phyloP scores from a whole-genome alignment of 2,113 vertebrate species.

The Ranitomeya imitator region DNA sequence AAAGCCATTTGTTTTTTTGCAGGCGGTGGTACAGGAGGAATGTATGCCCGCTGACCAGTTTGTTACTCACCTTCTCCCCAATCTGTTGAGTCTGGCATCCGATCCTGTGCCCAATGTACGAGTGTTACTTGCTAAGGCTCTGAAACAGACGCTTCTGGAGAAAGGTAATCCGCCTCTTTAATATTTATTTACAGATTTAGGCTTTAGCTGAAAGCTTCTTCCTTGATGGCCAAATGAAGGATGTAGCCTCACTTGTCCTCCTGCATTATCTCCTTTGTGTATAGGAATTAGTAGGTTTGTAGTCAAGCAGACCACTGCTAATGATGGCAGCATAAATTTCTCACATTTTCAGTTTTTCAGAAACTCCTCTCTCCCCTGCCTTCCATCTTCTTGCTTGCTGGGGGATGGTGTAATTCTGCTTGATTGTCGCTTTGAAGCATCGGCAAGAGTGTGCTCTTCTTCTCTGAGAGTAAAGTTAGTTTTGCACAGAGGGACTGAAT shows the following conservation, averaged over 20 bases:
- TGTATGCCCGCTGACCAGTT: conserved; percentile 85
- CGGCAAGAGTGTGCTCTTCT: no score
- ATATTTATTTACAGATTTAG: neutral
- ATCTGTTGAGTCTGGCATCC: conserved; percentile 81
- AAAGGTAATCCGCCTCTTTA: conserved; percentile 72
- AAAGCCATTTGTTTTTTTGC: neutral
- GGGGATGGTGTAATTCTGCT: no score
- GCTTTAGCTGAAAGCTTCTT: no score
- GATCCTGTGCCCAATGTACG: conserved; percentile 86
- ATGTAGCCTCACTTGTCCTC: neutral
- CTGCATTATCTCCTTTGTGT: neutral
- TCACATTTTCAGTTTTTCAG: no score
- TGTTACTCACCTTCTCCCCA: conserved; percentile 82
- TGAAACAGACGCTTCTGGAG: conserved; percentile 82
- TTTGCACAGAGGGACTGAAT: no score
- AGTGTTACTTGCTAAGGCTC: conserved; percentile 84
- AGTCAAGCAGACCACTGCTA: no score
- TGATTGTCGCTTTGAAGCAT: no score
- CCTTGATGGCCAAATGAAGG: neutral
- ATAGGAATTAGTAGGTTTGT: neutral
- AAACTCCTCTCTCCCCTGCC: no score
- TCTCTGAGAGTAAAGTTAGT: no score
- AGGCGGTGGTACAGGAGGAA: conserved; percentile 83
- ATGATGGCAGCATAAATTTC: no score
- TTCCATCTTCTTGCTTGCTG: no score